Evolutionary conservation across 2,113 vertebrate species (phyloP).

Genomic region (Oceanodroma tethys): DNA sequence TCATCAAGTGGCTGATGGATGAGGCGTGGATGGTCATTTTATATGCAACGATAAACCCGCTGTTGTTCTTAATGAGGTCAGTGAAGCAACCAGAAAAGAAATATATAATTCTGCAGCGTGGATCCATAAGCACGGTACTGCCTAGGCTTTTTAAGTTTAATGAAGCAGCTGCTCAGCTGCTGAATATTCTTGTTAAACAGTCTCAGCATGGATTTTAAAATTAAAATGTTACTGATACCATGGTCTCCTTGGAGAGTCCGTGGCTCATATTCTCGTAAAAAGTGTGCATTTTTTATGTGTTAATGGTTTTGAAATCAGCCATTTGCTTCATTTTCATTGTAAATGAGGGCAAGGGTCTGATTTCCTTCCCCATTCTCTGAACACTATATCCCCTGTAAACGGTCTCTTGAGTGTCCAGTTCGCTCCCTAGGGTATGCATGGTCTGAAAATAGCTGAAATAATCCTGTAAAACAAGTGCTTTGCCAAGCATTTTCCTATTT

Average conservation of each 20-base stretch:
- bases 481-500: not conserved
- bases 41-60: constrained; percentile 31
- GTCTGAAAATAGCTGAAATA: constrained; percentile 30
- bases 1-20: constrained; percentile 40
- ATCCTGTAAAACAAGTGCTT: not conserved
- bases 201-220: constrained; percentile 68
- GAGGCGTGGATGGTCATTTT: constrained; percentile 52
- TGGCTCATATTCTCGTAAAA: constrained; percentile 52
- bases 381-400: not conserved
- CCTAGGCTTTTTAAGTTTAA: constrained; percentile 67
- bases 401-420: not conserved
- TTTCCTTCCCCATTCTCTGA: constrained; percentile 12
- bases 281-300: constrained; percentile 51
- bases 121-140: constrained; percentile 46
- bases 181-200: constrained; percentile 44
- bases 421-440: not conserved
- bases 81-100: constrained; percentile 65
- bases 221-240: constrained; percentile 39
- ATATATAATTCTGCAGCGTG: constrained; percentile 38
- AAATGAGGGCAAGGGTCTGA: constrained; percentile 30
- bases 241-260: constrained; percentile 51
- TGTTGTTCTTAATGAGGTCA: constrained; percentile 64
- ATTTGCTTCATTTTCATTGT: constrained; percentile 61
- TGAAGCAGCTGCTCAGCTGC: constrained; percentile 64
- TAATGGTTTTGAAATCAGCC: constrained; percentile 66